phyloP scores from a whole-genome alignment of 2,888 invertebrate genomes.

The Xylota segnis region DNA sequence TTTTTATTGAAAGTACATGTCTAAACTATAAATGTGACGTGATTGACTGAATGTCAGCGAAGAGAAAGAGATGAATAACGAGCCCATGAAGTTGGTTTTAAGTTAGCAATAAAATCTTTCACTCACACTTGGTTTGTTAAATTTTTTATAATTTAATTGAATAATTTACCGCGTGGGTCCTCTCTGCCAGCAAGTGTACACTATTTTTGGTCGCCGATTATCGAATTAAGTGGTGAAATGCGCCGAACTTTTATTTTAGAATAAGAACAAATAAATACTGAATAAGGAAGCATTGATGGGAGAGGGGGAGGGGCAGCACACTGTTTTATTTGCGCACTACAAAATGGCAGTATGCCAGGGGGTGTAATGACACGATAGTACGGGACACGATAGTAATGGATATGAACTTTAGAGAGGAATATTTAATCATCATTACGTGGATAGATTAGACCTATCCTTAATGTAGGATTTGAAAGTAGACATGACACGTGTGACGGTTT shows the following conservation, averaged over 20 bases:
- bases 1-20: constrained; percentile 34
- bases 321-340: not conserved
- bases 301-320: not conserved
- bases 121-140: constrained; percentile 19
- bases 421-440: not conserved
- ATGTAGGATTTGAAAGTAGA: not conserved
- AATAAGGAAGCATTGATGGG: not conserved
- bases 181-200: constrained; percentile 14
- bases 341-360: not conserved
- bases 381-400: not conserved
- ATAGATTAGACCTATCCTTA: not conserved
- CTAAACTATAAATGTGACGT: constrained; percentile 22
- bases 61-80: not conserved
- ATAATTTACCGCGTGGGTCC: constrained; percentile 44
- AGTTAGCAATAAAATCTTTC: constrained; percentile 10
- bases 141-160: constrained; percentile 40
- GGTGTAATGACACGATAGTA: constrained; percentile 8
- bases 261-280: constrained; percentile 3
- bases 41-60: constrained; percentile 14
- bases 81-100: not conserved
- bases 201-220: constrained; percentile 45
- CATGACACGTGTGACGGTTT: not conserved
- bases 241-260: constrained; percentile 34
- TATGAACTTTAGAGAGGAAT: not conserved
- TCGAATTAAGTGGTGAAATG: constrained; percentile 55